Conservation (phyloP, 2,113 vertebrate genomes). For the Archocentrus centrarchus region DNA sequence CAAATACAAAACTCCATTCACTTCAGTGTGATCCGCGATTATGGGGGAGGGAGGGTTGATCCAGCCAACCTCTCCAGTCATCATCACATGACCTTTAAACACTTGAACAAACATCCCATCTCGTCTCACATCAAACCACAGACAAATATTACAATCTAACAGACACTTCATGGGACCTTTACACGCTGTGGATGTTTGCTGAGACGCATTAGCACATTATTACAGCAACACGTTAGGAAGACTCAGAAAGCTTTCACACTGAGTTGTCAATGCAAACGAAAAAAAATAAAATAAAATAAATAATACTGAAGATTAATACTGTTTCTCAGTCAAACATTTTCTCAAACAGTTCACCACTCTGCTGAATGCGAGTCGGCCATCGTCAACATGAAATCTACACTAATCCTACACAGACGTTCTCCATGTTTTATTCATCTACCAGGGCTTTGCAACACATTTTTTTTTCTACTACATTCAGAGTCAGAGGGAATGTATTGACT, state of each 20-base stretch:
- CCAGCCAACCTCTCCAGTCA: conserved; percentile 63
- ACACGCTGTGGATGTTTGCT: conserved; percentile 36
- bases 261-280: conserved; percentile 63
- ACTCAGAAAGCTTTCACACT: conserved; percentile 44
- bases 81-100: conserved; percentile 23
- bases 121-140: conserved; percentile 27
- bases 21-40: conserved; percentile 3
- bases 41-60: conserved; percentile 30
- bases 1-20: conserved; percentile 26
- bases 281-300: conserved; percentile 20
- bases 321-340: conserved; percentile 52
- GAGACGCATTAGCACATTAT: conserved; percentile 51
- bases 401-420: conserved; percentile 21
- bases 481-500: conserved; percentile 78
- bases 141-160: conserved; percentile 31
- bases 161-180: conserved; percentile 72
- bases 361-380: conserved; percentile 24
- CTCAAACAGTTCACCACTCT: conserved; percentile 43
- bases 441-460: conserved; percentile 7
- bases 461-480: conserved; percentile 67
- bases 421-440: conserved; percentile 10
- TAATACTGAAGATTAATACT: conserved; percentile 72
- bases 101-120: conserved; percentile 1
- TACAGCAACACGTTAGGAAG: conserved; percentile 47
- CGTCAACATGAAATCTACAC: conserved; percentile 39